Evolutionary conservation across 2,888 invertebrate genomes (phyloP).

Genomic region (Synanthedon formicaeformis): DNA sequence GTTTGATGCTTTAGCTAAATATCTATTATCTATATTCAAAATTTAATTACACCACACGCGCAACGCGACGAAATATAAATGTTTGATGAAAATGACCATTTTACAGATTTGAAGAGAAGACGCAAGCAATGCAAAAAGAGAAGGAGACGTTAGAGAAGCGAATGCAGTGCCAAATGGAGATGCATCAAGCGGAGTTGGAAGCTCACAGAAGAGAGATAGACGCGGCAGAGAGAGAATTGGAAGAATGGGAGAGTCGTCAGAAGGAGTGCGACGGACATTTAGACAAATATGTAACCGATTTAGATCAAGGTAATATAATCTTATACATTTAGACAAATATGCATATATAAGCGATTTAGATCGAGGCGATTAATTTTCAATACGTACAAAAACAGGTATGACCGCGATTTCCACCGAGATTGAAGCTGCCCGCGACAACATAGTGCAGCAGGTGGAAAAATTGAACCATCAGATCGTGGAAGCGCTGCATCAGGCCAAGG

Average conservation of each 20-base stretch:
- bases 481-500: conserved; percentile 15
- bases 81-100: conserved; percentile 1
- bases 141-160: conserved; percentile 21
- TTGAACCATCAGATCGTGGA: conserved; percentile 20
- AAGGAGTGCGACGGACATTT: conserved; percentile 13
- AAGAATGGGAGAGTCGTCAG: conserved; percentile 25
- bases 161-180: conserved; percentile 19
- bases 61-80: background rate
- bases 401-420: conserved; percentile 30
- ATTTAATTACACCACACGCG: too few species aligned
- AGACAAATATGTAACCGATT: too few species aligned
- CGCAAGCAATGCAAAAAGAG: conserved; percentile 27
- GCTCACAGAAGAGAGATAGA: conserved; percentile 28
- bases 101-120: conserved; percentile 18
- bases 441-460: conserved; percentile 30
- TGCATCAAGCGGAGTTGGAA: conserved; percentile 19
- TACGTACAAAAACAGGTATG: conserved; percentile 18
- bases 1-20: too few species aligned
- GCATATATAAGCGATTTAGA: conserved; percentile 16
- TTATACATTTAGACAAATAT: too few species aligned
- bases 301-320: too few species aligned
- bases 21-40: too few species aligned
- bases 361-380: background rate
- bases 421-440: conserved; percentile 28
- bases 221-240: conserved; percentile 27